These are phyloP conservation scores for Mycalesis mineus DNA, from an alignment of 2,888 invertebrate species.

Conservation along the genomic window DNA sequence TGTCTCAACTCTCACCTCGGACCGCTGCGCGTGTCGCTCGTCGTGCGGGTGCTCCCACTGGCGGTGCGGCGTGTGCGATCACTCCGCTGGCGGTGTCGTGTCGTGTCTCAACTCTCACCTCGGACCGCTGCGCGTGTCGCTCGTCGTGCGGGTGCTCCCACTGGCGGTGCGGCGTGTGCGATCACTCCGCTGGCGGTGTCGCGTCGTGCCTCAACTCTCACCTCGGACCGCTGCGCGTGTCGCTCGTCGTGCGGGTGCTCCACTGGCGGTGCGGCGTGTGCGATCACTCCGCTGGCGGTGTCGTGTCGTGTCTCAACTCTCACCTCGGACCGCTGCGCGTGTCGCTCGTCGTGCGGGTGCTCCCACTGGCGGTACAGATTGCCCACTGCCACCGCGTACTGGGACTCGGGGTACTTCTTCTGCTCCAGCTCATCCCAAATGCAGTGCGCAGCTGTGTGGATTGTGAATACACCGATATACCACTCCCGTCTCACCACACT, in stretches of 20 bases:
- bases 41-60: not conserved
- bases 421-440: constrained; percentile 45
- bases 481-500: not conserved
- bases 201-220: not conserved
- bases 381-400: constrained; percentile 53
- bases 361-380: constrained; percentile 55
- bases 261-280: not conserved
- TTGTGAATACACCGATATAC: not conserved
- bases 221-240: constrained; percentile 37
- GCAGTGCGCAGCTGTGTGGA: constrained; percentile 53
- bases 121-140: not conserved
- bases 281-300: too few species aligned
- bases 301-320: too few species aligned
- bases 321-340: constrained; percentile 37
- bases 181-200: not conserved
- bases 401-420: constrained; percentile 34
- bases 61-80: too few species aligned
- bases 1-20: not conserved
- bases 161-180: not conserved
- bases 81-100: too few species aligned
- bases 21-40: not conserved
- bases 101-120: not conserved
- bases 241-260: not conserved
- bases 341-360: constrained; percentile 29
- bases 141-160: not conserved